These are phyloP conservation scores for Pteronura brasiliensis DNA, from an alignment of 2,113 vertebrate species.

Conservation along the genomic window DNA sequence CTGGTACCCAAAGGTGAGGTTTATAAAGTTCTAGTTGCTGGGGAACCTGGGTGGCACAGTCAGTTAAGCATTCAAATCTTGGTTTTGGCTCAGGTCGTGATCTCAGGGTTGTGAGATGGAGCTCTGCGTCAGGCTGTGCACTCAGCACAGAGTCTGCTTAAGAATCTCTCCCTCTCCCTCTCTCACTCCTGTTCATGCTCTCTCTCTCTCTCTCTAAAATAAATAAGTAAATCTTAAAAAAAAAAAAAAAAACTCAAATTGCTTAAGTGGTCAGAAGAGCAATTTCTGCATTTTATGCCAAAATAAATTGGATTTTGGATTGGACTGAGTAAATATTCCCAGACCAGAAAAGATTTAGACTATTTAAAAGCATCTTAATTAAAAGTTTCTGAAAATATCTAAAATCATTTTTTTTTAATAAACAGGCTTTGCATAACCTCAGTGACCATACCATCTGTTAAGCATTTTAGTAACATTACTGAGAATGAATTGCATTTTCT, in stretches of 20 bases:
- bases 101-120: background rate
- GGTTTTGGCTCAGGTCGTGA: background rate
- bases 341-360: background rate
- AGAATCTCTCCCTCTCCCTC: background rate
- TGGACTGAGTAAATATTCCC: background rate
- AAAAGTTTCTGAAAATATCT: background rate
- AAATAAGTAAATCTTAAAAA: background rate
- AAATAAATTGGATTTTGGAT: background rate
- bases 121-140: background rate
- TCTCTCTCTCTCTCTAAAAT: background rate
- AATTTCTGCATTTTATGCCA: background rate
- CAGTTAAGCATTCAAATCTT: background rate
- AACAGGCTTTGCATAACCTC: slow-evolving; percentile 13
- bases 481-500: slow-evolving; percentile 46
- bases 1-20: background rate
- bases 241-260: background rate
- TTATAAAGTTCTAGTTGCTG: background rate
- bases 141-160: background rate
- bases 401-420: slow-evolving; percentile 31
- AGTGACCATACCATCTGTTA: slow-evolving; percentile 44
- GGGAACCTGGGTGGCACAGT: background rate
- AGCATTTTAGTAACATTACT: slow-evolving; percentile 15
- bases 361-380: slow-evolving; percentile 14
- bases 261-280: background rate
- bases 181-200: background rate